These are phyloP conservation scores for Sepioteuthis lessoniana DNA, from an alignment of 2,888 invertebrate genomes.

Conservation along the genomic window DNA sequence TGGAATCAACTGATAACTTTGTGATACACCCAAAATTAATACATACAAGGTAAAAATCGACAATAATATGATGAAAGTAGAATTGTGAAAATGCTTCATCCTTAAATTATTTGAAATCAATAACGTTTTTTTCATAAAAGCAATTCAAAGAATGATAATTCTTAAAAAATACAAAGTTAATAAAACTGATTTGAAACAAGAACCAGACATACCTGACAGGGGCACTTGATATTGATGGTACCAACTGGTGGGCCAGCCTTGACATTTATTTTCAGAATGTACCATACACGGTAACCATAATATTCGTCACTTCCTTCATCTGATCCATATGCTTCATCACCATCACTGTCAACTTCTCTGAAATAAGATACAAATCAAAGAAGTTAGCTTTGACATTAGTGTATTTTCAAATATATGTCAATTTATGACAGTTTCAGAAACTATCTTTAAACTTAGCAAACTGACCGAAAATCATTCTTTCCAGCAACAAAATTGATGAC, in stretches of 20 bases:
- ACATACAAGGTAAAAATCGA: too few species aligned
- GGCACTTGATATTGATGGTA: slow-evolving; percentile 69
- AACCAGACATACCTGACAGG: slow-evolving; percentile 69
- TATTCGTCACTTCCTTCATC: slow-evolving; percentile 63
- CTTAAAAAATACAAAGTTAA: too few species aligned
- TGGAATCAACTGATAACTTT: too few species aligned
- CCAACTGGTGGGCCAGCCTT: slow-evolving; percentile 71
- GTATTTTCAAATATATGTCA: neutral
- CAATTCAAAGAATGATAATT: too few species aligned
- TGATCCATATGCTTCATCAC: slow-evolving; percentile 70
- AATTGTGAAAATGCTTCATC: too few species aligned
- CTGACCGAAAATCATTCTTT: slow-evolving; percentile 68
- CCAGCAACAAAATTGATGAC: slow-evolving; percentile 73
- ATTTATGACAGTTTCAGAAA: neutral
- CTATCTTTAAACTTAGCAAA: slow-evolving; percentile 36
- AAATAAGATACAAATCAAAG: slow-evolving; percentile 11
- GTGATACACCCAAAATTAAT: too few species aligned
- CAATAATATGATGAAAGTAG: too few species aligned
- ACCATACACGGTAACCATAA: slow-evolving; percentile 74
- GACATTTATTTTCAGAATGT: slow-evolving; percentile 72
- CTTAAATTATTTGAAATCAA: too few species aligned
- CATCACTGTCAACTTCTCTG: slow-evolving; percentile 75
- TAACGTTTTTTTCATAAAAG: too few species aligned
- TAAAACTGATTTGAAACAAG: neutral
- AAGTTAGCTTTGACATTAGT: neutral